Conservation (phyloP, 2,888 invertebrate genomes). For the Aspidiotus destructor region DNA sequence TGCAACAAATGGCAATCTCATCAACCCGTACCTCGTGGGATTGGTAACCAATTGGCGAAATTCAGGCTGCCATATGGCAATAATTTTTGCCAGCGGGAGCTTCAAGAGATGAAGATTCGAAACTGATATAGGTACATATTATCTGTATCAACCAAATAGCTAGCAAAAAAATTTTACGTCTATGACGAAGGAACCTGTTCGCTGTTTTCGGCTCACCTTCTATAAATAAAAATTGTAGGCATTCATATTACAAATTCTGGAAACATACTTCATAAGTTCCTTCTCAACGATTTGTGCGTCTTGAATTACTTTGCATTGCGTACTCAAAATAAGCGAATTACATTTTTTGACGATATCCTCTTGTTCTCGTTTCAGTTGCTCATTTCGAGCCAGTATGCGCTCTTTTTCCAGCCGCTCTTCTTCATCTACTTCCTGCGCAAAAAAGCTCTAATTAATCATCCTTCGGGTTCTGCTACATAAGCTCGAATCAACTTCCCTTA, state of each 20-base stretch:
- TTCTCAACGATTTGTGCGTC: conserved; percentile 69
- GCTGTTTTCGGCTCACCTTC: no score
- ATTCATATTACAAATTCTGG: not conserved
- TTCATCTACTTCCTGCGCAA: conserved; percentile 35
- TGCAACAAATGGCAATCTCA: no score
- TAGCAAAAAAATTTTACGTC: no score
- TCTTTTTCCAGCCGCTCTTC: conserved; percentile 46
- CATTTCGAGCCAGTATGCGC: conserved; percentile 47
- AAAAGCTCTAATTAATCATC: not conserved
- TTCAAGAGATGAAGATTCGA: no score
- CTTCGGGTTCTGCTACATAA: not conserved
- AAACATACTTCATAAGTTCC: conserved; percentile 41
- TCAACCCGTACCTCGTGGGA: no score
- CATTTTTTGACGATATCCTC: conserved; percentile 60
- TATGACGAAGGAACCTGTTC: no score
- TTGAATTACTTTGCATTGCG: conserved; percentile 74
- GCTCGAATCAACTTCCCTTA: not conserved
- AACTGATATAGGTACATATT: no score
- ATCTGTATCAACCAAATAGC: no score
- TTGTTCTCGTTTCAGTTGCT: conserved; percentile 49
- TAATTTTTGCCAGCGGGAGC: no score
- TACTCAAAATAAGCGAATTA: conserved; percentile 68
- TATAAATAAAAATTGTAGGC: no score
- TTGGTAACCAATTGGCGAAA: no score
- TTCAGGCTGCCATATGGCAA: no score